Evolutionary conservation across 2,797 vertebrate species (phyloP).

Genomic region (Periophthalmus magnuspinnatus): DNA sequence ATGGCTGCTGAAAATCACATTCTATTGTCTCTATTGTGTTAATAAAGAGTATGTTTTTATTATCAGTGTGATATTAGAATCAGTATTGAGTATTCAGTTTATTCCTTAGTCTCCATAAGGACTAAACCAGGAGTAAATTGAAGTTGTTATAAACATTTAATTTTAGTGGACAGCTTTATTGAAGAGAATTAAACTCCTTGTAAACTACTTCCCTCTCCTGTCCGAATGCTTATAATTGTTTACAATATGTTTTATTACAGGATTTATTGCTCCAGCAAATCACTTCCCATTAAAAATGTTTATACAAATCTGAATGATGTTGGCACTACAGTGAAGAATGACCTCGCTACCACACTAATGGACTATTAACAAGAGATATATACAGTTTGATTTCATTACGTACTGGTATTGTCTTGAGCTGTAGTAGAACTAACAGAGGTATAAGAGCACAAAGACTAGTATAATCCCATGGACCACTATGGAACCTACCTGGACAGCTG

Average conservation of each 20-base stretch:
- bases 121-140: no score
- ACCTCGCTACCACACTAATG: neutral
- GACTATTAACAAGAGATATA: neutral
- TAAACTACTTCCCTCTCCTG: slow-evolving; percentile 15
- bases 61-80: no score
- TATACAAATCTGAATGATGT: slow-evolving; percentile 9
- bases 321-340: neutral
- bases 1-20: no score
- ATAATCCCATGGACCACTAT: no score
- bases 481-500: no score
- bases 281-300: slow-evolving; percentile 12
- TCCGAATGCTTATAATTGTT: neutral
- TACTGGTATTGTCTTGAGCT: neutral
- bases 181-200: neutral
- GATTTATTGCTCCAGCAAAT: slow-evolving; percentile 20
- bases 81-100: no score
- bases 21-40: no score
- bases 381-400: slow-evolving; percentile 8
- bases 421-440: no score
- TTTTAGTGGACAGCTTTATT: neutral
- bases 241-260: neutral
- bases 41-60: no score
- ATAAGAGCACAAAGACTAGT: no score
- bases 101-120: no score
- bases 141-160: neutral